Evolutionary conservation across 2,888 invertebrate species (phyloP).

Genomic region (Xanthia icteritia): DNA sequence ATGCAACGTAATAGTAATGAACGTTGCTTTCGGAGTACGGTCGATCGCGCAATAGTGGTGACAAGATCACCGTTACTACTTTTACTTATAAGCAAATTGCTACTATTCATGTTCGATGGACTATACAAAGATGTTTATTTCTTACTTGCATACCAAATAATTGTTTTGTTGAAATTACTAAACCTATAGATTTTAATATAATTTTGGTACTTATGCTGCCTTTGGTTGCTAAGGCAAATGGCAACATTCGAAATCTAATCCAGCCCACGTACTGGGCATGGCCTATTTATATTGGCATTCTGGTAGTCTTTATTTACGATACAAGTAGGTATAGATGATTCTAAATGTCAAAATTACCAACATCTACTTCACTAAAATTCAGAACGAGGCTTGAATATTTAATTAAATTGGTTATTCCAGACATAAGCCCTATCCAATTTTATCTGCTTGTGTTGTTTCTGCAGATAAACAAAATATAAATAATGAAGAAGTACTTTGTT

Average conservation of each 20-base stretch:
- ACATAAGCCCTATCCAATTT: slow-evolving; percentile 27
- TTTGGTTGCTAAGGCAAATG: not conserved
- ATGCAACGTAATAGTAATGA: not conserved
- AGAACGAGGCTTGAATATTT: slow-evolving; percentile 26
- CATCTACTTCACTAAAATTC: slow-evolving; percentile 29
- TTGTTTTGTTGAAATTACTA: no score
- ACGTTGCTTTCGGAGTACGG: not conserved
- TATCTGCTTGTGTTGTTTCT: slow-evolving; percentile 15
- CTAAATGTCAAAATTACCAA: slow-evolving; percentile 35
- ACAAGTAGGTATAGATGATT: slow-evolving; percentile 6
- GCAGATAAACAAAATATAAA: slow-evolving; percentile 17
- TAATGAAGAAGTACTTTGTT: slow-evolving; percentile 10
- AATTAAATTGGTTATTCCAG: slow-evolving; percentile 48
- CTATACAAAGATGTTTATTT: not conserved
- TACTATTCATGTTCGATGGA: not conserved
- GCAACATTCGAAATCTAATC: not conserved
- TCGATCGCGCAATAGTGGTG: not conserved
- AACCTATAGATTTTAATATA: not conserved
- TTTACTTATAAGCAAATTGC: not conserved
- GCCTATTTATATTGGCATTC: not conserved
- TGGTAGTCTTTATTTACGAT: not conserved
- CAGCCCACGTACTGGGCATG: not conserved
- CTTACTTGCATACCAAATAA: not conserved
- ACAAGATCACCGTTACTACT: not conserved
- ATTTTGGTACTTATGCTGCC: not conserved